These are phyloP conservation scores for Zonotrichia leucophrys DNA, from an alignment of 2,113 vertebrate species.

Conservation along the genomic window DNA sequence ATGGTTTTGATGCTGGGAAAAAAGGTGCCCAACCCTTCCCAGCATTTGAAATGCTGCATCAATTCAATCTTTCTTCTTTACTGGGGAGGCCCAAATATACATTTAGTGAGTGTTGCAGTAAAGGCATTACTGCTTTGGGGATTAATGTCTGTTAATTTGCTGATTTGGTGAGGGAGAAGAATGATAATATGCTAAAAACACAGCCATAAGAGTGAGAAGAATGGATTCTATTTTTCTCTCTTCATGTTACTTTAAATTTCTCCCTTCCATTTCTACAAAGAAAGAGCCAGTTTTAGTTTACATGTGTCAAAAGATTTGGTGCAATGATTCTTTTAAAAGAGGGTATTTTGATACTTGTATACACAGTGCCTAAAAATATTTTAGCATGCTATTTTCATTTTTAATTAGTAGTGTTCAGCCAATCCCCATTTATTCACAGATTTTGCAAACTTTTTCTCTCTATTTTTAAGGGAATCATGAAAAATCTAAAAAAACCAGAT, in stretches of 20 bases:
- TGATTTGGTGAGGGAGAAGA: neutral
- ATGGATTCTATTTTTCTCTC: neutral
- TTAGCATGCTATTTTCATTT: neutral
- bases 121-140: neutral
- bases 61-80: neutral
- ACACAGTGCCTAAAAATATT: neutral
- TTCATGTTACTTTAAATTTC: neutral
- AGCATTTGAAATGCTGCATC: neutral
- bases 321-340: neutral
- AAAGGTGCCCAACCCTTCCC: neutral
- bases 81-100: neutral
- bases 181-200: neutral
- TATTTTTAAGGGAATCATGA: neutral
- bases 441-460: neutral
- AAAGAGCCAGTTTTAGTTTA: neutral
- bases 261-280: neutral
- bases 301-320: accelerated
- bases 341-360: neutral
- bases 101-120: neutral
- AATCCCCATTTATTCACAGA: neutral
- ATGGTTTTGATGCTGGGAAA: neutral
- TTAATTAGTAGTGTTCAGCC: neutral
- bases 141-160: neutral
- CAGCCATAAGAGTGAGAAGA: neutral
- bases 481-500: neutral